A percentile compares a stretch with the other conserved stretches of the same genome.
phyloP scores from a whole-genome alignment of 64 coral and sea anemone species.

The Acropora tenuis region DNA sequence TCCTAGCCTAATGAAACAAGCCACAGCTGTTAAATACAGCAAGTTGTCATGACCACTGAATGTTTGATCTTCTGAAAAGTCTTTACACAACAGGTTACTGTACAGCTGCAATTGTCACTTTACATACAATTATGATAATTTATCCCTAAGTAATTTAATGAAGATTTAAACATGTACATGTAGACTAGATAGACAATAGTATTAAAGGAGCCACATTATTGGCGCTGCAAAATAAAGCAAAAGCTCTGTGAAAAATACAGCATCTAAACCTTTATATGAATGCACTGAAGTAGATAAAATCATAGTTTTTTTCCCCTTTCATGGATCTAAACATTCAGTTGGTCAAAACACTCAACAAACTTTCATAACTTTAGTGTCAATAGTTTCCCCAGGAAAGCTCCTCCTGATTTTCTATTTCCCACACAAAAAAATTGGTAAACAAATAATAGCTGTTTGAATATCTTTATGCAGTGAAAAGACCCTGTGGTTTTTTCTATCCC shows the following conservation, averaged over 20 bases:
- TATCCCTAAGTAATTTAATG: too few relatives aligned
- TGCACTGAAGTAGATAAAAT: too few relatives aligned
- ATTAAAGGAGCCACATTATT: too few relatives aligned
- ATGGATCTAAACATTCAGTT: constrained; percentile 39
- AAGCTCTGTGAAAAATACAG: too few relatives aligned
- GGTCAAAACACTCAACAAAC: neutral
- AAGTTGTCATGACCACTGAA: constrained; percentile 11
- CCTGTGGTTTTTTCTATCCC: too few relatives aligned
- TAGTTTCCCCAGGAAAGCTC: neutral
- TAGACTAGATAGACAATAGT: too few relatives aligned
- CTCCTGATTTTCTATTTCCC: constrained; percentile 49
- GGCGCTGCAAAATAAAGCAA: too few relatives aligned
- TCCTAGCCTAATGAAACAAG: neutral
- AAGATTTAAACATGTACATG: too few relatives aligned
- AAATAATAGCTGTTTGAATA: neutral
- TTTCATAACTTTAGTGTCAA: neutral
- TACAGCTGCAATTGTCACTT: too few relatives aligned
- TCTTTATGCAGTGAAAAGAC: too few relatives aligned
- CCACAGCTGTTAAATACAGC: neutral
- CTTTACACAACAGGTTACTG: neutral
- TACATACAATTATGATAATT: too few relatives aligned
- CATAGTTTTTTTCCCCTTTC: neutral
- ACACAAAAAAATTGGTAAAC: neutral
- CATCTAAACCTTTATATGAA: too few relatives aligned
- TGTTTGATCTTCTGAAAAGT: constrained; percentile 26